phyloP scores from a whole-genome alignment of 1,140 invertebrate species.

The Drosophila cardini region DNA sequence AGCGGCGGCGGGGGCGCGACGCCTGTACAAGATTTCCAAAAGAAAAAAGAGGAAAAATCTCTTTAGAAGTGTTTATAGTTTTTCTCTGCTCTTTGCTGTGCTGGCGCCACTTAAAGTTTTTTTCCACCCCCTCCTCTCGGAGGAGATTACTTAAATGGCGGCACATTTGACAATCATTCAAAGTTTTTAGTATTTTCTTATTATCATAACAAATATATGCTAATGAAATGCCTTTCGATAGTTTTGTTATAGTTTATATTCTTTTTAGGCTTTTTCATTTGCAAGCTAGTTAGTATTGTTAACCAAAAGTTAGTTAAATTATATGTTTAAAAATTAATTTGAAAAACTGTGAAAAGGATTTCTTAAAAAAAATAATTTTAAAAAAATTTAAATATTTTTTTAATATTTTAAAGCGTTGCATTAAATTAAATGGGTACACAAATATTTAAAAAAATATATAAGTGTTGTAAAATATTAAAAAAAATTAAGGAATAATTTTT shows the following conservation, averaged over 20 bases:
- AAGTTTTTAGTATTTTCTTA: constrained; percentile 32
- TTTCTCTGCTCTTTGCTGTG: constrained; percentile 14
- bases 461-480: too few relatives aligned
- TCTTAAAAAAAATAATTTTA: too few relatives aligned
- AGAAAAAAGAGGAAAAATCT: constrained; percentile 7
- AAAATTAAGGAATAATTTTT: too few relatives aligned
- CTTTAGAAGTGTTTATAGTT: constrained; percentile 39
- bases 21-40: constrained; percentile 84
- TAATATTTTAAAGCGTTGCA: background rate
- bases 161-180: constrained; percentile 19
- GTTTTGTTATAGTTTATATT: background rate
- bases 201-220: constrained; percentile 24
- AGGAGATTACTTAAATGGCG: constrained; percentile 7
- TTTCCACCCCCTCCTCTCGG: background rate
- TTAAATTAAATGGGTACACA: background rate
- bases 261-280: background rate
- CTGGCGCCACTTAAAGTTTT: constrained; percentile 21
- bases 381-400: too few relatives aligned
- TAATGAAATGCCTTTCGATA: constrained; percentile 8
- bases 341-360: too few relatives aligned
- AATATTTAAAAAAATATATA: too few relatives aligned
- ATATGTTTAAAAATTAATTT: too few relatives aligned
- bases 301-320: background rate
- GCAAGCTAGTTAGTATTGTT: constrained; percentile 6
- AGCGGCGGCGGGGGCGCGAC: constrained; percentile 88